Base-by-base conservation (phyloP, 2,797 vertebrate genomes). In the Sebastes nivosus region DNA sequence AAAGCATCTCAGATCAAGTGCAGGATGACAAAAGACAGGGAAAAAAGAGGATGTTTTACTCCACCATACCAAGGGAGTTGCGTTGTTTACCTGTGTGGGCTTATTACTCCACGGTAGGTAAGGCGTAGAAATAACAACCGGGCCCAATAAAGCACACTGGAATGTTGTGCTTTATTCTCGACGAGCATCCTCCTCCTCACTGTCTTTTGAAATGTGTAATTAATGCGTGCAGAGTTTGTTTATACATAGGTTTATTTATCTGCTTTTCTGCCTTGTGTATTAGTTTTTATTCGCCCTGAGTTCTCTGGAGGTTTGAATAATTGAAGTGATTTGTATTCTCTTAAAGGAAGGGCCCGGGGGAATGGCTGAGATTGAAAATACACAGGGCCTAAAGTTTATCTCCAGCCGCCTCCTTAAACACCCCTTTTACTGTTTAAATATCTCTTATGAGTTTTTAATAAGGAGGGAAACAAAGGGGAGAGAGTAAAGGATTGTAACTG, bases 241-340 rank as follows among this genome's bases (percentile, higher is more conserved):
- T 92, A 85, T 76, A 87, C 77, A 81, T 69, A 34, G 67, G 42
- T 86, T 84, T 89, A 87, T 90, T 87, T 90, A 82, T 90, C 82
- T 77, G 57, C 89, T 86, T 88, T 91, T 84, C 79, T 80, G 77
- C 71, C 67, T 65, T 64, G 74, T 79, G 55, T 84, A 88, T 90
- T 88, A 10, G 54, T 83, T 90, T 80, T 92, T 83, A 78, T 90
- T 82, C 71, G 32, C 61, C 32, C 14, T 38, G 77, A 84, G 83
- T 82, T 87, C 90, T 91, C 90, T 86, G 60, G 88, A 87, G 89
- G 85, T 85, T 92, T 94, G 86, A 95, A 95, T 95, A 95, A 95
- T 95, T 95, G 92, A 94, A 91, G 82, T 91, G 92, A 95, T 95
- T 95, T 96, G 94, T 95, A 92, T 95, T 95, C 91, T 94, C 93